Evolutionary conservation across 2,797 vertebrate genomes (phyloP), one percentile per base, ranked within the genome.

Genomic region (Leptoclinus maculatus): DNA sequence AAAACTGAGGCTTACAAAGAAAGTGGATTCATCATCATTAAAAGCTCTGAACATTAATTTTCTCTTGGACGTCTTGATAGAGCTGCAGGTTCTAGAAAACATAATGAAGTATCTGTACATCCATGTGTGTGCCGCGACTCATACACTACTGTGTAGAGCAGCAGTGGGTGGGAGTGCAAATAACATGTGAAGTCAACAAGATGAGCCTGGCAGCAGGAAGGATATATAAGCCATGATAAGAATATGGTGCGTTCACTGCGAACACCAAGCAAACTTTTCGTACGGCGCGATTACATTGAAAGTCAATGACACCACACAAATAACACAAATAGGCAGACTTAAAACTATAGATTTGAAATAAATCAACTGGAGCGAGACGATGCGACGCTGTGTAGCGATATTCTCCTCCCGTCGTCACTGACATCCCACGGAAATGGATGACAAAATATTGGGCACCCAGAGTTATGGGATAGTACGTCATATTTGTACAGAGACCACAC

Each of bases 101-200:
- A 76, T 43, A 72, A 74, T 64, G 34, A 64, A 27, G 25, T 56
- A 51, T 57, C 23, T 81, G 45, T 67, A 69, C 66, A 51, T 51
- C 27, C 19, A 68, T 66, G 57, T 56, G 49, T 64, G 57, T 60
- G 49, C 53, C 7, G 14, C 56, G 62, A 65, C 45, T 64, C 58
- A 56, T 74, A 32, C 11, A 71, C 27, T 51, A 38, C 21, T 66
- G 19, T 5, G 64, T 70, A 78, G 39, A 43, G 47, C 27, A 43
- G 36, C 5, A 13, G 67, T 72, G 54, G 34, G 73, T 9, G 12
- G 63, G 34, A 69, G 70, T 54, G 76, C 57, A 59, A 64, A 45
- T 56, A 69, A 74, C n/a, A 71, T 60, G n/a, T 56, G 67, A 72
- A 70, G 34, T 81, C 19, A 69, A 78, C 59, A 66, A 54, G 57